phyloP scores from a whole-genome alignment of 2,888 invertebrate genomes.

The Holacanthella duospinosa region DNA sequence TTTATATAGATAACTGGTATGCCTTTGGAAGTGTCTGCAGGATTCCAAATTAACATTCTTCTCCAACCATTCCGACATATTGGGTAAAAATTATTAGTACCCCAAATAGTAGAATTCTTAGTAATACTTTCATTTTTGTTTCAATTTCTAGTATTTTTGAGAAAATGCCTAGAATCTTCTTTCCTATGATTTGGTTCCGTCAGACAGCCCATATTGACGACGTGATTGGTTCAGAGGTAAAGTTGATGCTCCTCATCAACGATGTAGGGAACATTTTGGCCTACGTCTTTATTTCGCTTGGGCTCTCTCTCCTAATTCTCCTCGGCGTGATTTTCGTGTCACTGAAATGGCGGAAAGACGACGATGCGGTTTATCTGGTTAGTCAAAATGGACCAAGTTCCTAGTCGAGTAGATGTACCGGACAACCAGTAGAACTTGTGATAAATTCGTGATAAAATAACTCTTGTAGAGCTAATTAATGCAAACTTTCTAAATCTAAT shows the following conservation, averaged over 20 bases:
- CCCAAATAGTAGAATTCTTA: neutral
- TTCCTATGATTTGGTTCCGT: constrained; percentile 67
- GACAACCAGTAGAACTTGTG: neutral
- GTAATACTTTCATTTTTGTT: no score
- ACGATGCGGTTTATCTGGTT: constrained; percentile 18
- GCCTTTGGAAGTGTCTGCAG: constrained; percentile 61
- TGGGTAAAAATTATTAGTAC: constrained; percentile 48
- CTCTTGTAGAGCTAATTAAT: neutral
- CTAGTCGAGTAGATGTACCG: neutral
- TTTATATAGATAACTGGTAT: constrained; percentile 56
- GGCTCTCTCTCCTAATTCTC: constrained; percentile 42
- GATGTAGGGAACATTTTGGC: constrained; percentile 49
- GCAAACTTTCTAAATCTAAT: neutral
- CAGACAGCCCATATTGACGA: constrained; percentile 54
- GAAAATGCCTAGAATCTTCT: constrained; percentile 47
- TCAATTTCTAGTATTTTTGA: constrained; percentile 49
- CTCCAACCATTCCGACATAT: constrained; percentile 54
- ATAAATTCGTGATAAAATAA: neutral
- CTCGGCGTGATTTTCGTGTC: constrained; percentile 39
- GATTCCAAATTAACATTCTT: constrained; percentile 67
- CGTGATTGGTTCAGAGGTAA: constrained; percentile 49
- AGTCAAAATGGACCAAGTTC: neutral
- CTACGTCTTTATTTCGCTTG: constrained; percentile 47
- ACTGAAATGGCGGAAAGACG: constrained; percentile 30
- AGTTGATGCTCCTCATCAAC: constrained; percentile 48